A percentile compares a stretch with the other conserved stretches of the same genome.
These are phyloP conservation scores for Vanessa atalanta DNA, from an alignment of 1,140 invertebrate species.

Conservation along the genomic window DNA sequence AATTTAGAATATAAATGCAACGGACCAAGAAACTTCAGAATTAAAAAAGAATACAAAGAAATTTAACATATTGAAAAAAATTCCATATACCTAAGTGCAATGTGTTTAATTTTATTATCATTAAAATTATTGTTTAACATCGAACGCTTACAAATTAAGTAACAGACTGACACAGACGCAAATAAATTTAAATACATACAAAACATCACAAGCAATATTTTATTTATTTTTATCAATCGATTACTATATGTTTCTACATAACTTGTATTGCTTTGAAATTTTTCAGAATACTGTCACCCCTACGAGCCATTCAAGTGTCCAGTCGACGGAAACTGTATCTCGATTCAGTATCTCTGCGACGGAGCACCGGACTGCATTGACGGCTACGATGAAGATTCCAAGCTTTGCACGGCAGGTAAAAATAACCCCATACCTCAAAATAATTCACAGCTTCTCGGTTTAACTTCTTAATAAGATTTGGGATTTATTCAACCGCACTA, in stretches of 20 bases:
- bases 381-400: slow-evolving; percentile 93
- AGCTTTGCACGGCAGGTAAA: slow-evolving; percentile 95
- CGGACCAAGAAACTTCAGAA: too few species aligned
- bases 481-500: neutral
- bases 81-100: too few species aligned
- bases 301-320: slow-evolving; percentile 98
- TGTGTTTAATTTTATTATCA: too few species aligned
- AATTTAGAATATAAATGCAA: too few species aligned
- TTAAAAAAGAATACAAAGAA: too few species aligned
- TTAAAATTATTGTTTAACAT: too few species aligned
- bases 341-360: slow-evolving; percentile 96
- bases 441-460: neutral
- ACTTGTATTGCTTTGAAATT: neutral
- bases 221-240: too few species aligned
- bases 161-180: too few species aligned
- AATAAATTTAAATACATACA: too few species aligned
- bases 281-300: slow-evolving; percentile 87
- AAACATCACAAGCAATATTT: too few species aligned
- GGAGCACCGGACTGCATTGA: slow-evolving; percentile 96
- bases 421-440: neutral
- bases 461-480: neutral
- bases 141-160: too few species aligned
- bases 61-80: too few species aligned
- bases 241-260: neutral
- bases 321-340: slow-evolving; percentile 94